These are phyloP conservation scores for Pampus argenteus DNA, from an alignment of 2,797 vertebrate genomes.

Conservation along the genomic window DNA sequence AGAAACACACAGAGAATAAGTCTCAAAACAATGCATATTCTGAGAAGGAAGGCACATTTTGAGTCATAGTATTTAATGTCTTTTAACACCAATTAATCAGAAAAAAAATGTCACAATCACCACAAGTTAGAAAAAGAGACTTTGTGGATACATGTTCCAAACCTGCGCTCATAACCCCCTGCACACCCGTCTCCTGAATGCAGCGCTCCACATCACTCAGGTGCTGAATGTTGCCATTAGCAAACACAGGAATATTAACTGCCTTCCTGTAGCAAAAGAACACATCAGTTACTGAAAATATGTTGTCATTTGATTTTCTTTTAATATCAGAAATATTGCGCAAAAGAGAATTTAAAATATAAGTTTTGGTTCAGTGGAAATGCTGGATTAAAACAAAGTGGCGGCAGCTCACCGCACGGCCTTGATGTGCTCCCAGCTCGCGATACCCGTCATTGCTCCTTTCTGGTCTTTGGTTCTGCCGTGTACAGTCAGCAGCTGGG, in stretches of 20 bases:
- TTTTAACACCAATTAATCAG: too few species aligned
- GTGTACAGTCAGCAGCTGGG: slow-evolving; percentile 93
- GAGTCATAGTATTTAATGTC: not conserved
- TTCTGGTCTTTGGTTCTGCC: slow-evolving; percentile 98
- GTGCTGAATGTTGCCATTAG: slow-evolving; percentile 97
- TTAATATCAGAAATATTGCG: not conserved
- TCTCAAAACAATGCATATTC: not conserved
- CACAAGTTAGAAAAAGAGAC: not conserved
- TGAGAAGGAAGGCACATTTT: not conserved
- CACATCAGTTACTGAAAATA: not conserved
- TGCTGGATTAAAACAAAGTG: not conserved
- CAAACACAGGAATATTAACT: slow-evolving; percentile 95
- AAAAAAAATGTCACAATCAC: not conserved
- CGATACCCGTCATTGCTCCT: slow-evolving; percentile 90
- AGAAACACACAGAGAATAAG: not conserved
- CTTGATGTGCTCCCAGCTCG: slow-evolving; percentile 96
- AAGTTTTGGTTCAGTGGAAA: accelerated
- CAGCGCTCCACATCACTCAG: slow-evolving; percentile 93
- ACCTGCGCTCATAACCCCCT: slow-evolving; percentile 98
- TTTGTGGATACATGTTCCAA: not conserved
- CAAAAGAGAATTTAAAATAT: not conserved
- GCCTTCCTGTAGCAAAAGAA: slow-evolving; percentile 84
- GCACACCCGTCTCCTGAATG: slow-evolving; percentile 92
- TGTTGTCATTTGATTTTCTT: not conserved
- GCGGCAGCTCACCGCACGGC: slow-evolving; percentile 87